A percentile compares a stretch with the other conserved stretches of the same genome.
Evolutionary conservation across 2,113 vertebrate species (phyloP).

Genomic region (Okapia johnstoni): DNA sequence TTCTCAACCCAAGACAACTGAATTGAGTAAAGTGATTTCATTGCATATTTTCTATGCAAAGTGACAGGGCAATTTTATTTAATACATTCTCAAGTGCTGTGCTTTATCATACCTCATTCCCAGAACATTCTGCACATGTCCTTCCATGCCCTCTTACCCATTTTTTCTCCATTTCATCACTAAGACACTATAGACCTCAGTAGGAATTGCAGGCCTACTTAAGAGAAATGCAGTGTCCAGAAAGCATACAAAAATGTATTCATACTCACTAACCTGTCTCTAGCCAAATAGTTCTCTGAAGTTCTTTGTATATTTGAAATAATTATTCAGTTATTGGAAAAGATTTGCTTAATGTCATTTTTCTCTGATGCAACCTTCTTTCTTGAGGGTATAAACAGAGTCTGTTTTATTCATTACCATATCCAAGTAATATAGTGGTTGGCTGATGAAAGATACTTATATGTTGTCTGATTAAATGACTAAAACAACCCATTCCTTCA

Average conservation of each 20-base stretch:
- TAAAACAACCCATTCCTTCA: neutral
- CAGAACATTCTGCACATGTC: neutral
- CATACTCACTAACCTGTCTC: neutral
- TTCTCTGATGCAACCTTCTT: neutral
- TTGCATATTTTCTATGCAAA: neutral
- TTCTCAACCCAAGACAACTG: neutral
- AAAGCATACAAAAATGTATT: neutral
- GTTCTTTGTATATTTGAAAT: neutral
- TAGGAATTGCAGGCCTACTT: neutral
- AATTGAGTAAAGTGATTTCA: neutral
- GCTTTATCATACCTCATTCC: neutral
- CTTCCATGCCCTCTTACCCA: neutral
- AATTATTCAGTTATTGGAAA: neutral
- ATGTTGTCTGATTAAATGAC: neutral
- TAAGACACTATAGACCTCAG: neutral
- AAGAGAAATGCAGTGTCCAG: neutral
- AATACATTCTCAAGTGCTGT: neutral
- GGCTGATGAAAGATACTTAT: neutral
- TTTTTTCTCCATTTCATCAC: neutral
- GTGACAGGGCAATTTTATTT: neutral
- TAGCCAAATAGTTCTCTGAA: neutral
- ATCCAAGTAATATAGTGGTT: neutral
- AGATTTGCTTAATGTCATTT: neutral
- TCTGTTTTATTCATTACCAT: neutral
- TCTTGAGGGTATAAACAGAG: neutral